A percentile compares a stretch with the other conserved stretches of the same genome.
phyloP scores from a whole-genome alignment of 2,113 vertebrate genomes.

The Aix galericulata region DNA sequence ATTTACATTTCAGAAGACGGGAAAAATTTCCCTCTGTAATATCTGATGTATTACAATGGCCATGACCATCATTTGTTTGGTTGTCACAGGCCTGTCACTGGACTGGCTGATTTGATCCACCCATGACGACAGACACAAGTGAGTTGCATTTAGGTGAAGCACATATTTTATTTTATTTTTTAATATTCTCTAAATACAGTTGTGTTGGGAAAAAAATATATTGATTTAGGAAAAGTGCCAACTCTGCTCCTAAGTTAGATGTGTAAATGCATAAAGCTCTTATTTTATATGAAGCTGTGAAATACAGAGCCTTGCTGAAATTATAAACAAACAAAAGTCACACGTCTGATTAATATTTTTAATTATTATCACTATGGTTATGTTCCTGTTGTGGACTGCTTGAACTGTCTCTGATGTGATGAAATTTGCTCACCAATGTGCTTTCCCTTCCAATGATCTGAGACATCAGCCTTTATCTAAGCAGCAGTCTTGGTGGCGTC shows the following conservation, averaged over 20 bases:
- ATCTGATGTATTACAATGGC: background rate
- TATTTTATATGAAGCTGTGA: background rate
- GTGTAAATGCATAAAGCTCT: background rate
- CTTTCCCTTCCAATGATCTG: background rate
- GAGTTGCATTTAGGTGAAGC: background rate
- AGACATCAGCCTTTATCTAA: conserved; percentile 24
- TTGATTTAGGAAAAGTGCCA: background rate
- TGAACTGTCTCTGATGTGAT: background rate
- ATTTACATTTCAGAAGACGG: background rate
- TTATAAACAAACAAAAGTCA: background rate
- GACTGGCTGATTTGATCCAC: background rate
- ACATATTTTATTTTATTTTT: background rate
- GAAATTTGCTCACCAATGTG: background rate
- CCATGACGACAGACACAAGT: background rate
- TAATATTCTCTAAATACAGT: background rate
- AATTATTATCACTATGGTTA: background rate
- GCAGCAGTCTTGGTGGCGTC: conserved; percentile 19
- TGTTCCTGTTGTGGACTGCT: background rate
- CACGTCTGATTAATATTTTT: background rate
- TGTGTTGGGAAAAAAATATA: background rate
- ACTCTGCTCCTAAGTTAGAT: background rate
- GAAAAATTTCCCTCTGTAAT: background rate
- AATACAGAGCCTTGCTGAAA: background rate
- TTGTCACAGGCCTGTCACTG: background rate
- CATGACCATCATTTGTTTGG: background rate